Percentiles rank a stretch among this genome's conserved stretches.
phyloP scores from a whole-genome alignment of 2,797 vertebrate genomes.

The Chaetophractus vellerosus region DNA sequence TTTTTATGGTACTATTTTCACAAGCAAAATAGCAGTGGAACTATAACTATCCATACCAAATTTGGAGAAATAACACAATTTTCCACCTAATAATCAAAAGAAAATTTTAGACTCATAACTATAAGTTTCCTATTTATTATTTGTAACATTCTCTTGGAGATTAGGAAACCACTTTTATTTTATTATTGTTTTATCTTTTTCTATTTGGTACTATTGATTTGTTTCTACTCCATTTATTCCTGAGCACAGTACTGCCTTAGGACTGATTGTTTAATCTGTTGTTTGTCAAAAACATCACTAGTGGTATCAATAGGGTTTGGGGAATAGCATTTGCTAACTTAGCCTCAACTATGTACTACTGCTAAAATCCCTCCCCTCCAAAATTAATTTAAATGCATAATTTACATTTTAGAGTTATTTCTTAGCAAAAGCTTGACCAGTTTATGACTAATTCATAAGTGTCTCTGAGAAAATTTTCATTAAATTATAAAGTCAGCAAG shows the following conservation, averaged over 20 bases:
- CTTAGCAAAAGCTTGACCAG: not conserved
- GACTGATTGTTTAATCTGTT: constrained; percentile 72
- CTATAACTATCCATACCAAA: constrained; percentile 42
- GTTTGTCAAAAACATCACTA: constrained; percentile 71
- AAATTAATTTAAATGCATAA: constrained; percentile 30
- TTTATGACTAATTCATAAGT: not conserved
- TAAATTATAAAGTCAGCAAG: constrained; percentile 9
- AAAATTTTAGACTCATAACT: constrained; percentile 57
- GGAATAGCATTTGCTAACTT: constrained; percentile 60
- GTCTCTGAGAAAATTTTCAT: not conserved
- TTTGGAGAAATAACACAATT: constrained; percentile 64
- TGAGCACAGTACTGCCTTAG: constrained; percentile 55
- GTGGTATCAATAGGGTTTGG: not conserved
- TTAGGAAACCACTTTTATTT: constrained; percentile 73
- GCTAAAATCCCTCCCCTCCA: not conserved
- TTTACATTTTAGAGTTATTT: not conserved
- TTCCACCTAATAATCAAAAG: constrained; percentile 51
- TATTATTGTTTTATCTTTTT: constrained; percentile 70
- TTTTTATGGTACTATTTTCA: constrained; percentile 64
- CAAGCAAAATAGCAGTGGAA: constrained; percentile 41
- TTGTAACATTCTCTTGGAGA: constrained; percentile 63
- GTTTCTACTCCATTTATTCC: constrained; percentile 76
- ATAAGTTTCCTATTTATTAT: constrained; percentile 38
- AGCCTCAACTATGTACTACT: not conserved
- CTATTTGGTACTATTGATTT: constrained; percentile 76